Base-by-base conservation (phyloP, 2,888 invertebrate species). In the Andrena marginata region DNA sequence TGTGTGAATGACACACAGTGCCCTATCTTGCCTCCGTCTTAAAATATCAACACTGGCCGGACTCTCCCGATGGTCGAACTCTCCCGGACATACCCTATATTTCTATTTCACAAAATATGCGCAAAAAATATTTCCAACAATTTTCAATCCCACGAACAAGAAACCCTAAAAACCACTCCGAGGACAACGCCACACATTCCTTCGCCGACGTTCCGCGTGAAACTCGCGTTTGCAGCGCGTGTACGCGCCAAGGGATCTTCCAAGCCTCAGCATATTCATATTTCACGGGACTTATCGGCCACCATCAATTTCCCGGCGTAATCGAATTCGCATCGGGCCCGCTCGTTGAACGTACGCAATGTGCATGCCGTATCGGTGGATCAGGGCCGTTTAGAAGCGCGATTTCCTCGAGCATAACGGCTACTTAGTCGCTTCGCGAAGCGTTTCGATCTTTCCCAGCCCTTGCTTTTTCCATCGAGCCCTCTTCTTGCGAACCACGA, bases 351-450 rank as follows among this genome's bases (percentile, higher is more conserved):
- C 56, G 69, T 42, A 59, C 35, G 59, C 69, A 59, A 42, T 42
- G 59, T 69, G 42, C 56, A 20, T 8, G 67, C 20, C 59, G 33
- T 70, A 48, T 51, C 59, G 26, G 42, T 56, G 74, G 54, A 79
- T 82, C 71, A 23, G 31, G 33, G 63, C 23, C 70, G 33, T 80
- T 71, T 63, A 74, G 69, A 65, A 65, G 71, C 56, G 70, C 62
- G 62, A 74, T 82, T 82, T 68, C 80, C 33, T 64, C 10, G 62
- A 68, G 59, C 72, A 60, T 70, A 80, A 82, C 80, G 56, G 63
- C 70, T 59, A 49, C 73, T 78, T 70, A 59, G 33, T 62, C 33
- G 60, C 62, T 48, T 8, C 16, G 49, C 62, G 35, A 33, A 63
- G 49, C 74, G 63, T 80, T 79, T 80, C 74, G 33, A 73, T 74